Evolutionary conservation across 2,113 vertebrate species (phyloP).

Genomic region (Pelodiscus sinensis): DNA sequence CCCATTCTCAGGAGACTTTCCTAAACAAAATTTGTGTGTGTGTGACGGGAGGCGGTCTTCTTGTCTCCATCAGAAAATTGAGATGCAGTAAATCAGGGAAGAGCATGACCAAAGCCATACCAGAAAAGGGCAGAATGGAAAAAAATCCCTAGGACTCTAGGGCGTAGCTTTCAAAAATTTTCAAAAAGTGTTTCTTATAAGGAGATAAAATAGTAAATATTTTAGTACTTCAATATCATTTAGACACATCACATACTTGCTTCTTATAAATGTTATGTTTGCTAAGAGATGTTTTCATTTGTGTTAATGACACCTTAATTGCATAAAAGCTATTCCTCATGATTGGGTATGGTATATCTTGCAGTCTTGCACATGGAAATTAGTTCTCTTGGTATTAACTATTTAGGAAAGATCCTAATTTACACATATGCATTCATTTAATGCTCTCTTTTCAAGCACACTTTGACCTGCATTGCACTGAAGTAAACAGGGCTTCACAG

Average conservation of each 20-base stretch:
- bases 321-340: not conserved
- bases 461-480: not conserved
- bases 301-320: not conserved
- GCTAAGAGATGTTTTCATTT: not conserved
- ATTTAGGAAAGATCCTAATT: not conserved
- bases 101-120: not conserved
- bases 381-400: constrained; percentile 11
- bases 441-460: not conserved
- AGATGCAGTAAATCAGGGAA: not conserved
- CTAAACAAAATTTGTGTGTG: not conserved
- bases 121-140: not conserved
- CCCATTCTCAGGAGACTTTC: not conserved
- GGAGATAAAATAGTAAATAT: not conserved
- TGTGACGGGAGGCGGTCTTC: not conserved
- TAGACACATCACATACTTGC: not conserved
- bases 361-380: not conserved
- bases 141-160: not conserved
- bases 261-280: not conserved
- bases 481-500: not conserved
- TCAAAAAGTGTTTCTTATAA: not conserved
- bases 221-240: not conserved
- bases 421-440: not conserved
- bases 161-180: not conserved
- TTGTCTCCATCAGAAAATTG: not conserved
- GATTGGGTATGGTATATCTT: not conserved